Conservation (phyloP, 1,140 invertebrate species). For the Formica exsecta region DNA sequence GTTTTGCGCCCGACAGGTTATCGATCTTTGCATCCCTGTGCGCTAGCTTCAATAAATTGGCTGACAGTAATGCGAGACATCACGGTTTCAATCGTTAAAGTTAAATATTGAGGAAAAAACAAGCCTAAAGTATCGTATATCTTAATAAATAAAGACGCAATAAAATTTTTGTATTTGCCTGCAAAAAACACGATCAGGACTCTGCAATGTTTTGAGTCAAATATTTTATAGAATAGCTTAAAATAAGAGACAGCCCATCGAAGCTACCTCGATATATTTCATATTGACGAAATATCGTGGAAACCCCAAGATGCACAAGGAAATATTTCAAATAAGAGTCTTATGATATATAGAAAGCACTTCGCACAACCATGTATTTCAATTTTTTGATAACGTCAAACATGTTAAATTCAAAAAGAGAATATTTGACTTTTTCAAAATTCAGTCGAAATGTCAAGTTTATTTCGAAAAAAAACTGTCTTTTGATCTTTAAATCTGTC, state of each 20-base stretch:
- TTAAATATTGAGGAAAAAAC: neutral
- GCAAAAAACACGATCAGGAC: neutral
- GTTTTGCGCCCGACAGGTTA: neutral
- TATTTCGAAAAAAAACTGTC: neutral
- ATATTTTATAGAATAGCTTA: conserved; percentile 14
- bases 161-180: neutral
- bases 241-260: neutral
- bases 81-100: neutral
- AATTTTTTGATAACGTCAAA: neutral
- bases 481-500: neutral
- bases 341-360: neutral
- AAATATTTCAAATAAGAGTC: conserved; percentile 16
- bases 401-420: neutral
- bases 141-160: neutral
- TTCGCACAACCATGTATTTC: neutral
- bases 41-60: conserved; percentile 12
- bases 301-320: neutral
- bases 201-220: neutral
- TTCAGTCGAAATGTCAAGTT: neutral
- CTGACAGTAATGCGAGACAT: conserved; percentile 31
- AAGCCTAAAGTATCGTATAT: neutral
- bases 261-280: neutral
- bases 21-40: conserved; percentile 19
- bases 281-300: neutral
- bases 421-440: neutral